A percentile compares a stretch with the other conserved stretches of the same genome.
Conservation (phyloP, 2,113 vertebrate species). For the Pipa parva region DNA sequence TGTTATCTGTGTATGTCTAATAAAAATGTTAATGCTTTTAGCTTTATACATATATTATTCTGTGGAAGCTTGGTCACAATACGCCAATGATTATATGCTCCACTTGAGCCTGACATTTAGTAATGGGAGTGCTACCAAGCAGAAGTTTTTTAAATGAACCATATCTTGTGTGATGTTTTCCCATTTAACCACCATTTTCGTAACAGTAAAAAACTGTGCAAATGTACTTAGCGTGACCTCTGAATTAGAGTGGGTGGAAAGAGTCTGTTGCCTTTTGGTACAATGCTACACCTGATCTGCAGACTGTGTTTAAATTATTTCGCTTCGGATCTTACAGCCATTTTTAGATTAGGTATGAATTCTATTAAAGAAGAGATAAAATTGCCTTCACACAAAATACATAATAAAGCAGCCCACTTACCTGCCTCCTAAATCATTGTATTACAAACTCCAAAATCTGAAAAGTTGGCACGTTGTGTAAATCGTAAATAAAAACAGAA, state of each 20-base stretch:
- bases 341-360: no score
- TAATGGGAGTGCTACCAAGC: neutral
- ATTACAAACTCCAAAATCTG: no score
- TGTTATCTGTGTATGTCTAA: constrained; percentile 1
- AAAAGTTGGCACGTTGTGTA: no score
- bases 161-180: constrained; percentile 9
- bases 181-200: neutral
- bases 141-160: constrained; percentile 8
- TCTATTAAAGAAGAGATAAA: no score
- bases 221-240: neutral
- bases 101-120: constrained; percentile 21
- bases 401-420: no score
- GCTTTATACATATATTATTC: constrained; percentile 1
- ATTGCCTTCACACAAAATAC: no score
- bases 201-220: neutral
- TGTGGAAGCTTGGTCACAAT: constrained; percentile 22
- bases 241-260: neutral
- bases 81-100: neutral
- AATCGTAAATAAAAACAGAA: no score
- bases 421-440: no score
- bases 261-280: no score
- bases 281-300: no score
- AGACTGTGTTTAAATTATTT: no score
- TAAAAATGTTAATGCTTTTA: constrained; percentile 29
- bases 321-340: no score